phyloP scores from a whole-genome alignment of 2,888 invertebrate genomes.

The Tholera decimalis region DNA sequence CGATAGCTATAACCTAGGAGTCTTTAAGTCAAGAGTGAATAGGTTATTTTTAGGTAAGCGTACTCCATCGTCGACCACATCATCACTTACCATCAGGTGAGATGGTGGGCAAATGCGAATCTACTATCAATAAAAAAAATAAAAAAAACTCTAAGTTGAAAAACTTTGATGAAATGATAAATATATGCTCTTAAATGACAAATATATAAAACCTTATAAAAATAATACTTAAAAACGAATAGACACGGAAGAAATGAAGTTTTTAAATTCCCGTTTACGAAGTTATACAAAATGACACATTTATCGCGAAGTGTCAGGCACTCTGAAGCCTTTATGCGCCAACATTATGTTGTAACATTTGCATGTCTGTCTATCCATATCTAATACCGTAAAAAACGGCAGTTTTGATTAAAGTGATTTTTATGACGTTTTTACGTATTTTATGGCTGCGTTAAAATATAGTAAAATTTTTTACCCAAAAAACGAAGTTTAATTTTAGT shows the following conservation, averaged over 20 bases:
- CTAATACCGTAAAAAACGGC: conserved; percentile 30
- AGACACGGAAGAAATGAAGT: conserved; percentile 37
- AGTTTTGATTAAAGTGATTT: conserved; percentile 35
- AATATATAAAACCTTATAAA: background rate
- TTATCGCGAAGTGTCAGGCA: conserved; percentile 74
- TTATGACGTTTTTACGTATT: conserved; percentile 26
- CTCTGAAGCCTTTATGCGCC: conserved; percentile 49
- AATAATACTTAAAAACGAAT: background rate
- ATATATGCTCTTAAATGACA: background rate
- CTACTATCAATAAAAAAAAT: no score
- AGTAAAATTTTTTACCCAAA: background rate
- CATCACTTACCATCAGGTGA: no score
- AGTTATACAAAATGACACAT: conserved; percentile 72
- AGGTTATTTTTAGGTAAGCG: no score
- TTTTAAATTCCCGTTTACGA: conserved; percentile 56
- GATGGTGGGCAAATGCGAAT: no score
- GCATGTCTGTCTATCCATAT: conserved; percentile 26
- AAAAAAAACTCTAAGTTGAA: no score
- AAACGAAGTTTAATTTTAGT: background rate
- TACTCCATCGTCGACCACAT: no score
- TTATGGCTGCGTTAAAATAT: conserved; percentile 3
- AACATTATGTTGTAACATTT: conserved; percentile 26
- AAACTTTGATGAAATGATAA: no score
- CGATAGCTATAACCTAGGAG: no score
- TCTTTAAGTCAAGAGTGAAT: no score